Conservation (phyloP, 2,888 invertebrate genomes). For the Drosophila tanythrix region DNA sequence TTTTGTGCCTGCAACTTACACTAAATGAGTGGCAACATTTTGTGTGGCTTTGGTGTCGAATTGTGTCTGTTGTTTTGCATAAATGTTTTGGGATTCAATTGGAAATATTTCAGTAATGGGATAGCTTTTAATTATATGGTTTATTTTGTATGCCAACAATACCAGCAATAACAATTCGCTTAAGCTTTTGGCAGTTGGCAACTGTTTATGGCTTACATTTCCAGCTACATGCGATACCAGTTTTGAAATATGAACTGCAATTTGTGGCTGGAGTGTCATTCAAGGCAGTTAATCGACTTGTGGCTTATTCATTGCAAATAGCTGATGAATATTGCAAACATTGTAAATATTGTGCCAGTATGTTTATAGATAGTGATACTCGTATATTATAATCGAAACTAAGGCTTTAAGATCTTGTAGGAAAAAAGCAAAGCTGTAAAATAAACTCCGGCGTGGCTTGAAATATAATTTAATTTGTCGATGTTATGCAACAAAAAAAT, state of each 20-base stretch:
- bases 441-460: neutral
- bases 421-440: neutral
- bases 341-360: neutral
- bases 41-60: slow-evolving; percentile 40
- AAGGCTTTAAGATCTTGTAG: neutral
- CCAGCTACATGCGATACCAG: neutral
- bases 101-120: slow-evolving; percentile 8
- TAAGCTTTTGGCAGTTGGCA: neutral
- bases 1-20: neutral
- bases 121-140: neutral
- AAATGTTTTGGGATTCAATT: slow-evolving; percentile 30
- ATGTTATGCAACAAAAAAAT: neutral
- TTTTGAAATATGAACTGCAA: neutral
- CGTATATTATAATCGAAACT: neutral
- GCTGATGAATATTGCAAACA: neutral
- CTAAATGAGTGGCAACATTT: slow-evolving; percentile 49
- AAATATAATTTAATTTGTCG: neutral
- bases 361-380: neutral
- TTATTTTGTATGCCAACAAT: neutral
- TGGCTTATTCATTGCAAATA: neutral
- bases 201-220: neutral
- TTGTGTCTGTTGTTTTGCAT: slow-evolving; percentile 18
- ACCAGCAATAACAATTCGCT: neutral
- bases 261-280: neutral
- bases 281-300: neutral